Conservation (phyloP, 2,797 vertebrate genomes). For the Cuniculus paca region DNA sequence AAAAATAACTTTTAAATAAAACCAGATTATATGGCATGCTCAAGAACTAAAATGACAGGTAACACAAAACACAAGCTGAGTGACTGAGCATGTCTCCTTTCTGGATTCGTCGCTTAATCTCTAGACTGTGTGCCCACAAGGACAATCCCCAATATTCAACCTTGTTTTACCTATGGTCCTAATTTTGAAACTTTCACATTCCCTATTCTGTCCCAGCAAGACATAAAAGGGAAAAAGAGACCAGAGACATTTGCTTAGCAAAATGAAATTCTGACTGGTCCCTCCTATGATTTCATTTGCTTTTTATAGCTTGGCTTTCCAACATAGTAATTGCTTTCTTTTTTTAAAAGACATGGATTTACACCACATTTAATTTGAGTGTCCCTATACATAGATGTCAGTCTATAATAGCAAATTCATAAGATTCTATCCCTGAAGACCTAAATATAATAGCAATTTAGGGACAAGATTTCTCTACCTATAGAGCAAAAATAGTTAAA, state of each 20-base stretch:
- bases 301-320: constrained; percentile 91
- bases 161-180: neutral
- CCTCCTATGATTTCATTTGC: constrained; percentile 91
- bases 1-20: neutral
- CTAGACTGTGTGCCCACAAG: neutral
- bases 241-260: constrained; percentile 84
- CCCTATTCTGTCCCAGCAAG: constrained; percentile 80
- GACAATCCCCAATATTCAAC: neutral
- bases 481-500: constrained; percentile 72
- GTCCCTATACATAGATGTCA: constrained; percentile 87
- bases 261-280: constrained; percentile 88
- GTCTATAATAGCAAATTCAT: constrained; percentile 85
- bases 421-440: constrained; percentile 84
- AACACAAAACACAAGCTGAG: neutral
- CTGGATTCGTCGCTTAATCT: neutral
- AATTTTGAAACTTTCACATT: constrained; percentile 68
- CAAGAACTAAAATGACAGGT: neutral
- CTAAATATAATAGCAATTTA: constrained; percentile 84
- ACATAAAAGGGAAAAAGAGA: constrained; percentile 83
- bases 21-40: neutral
- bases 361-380: constrained; percentile 87
- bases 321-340: constrained; percentile 87
- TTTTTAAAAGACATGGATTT: constrained; percentile 86
- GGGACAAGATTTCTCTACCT: constrained; percentile 72
- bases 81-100: neutral